A percentile compares a stretch with the other conserved stretches of the same genome.
These are phyloP conservation scores for Bagarius yarrelli DNA, from an alignment of 2,113 vertebrate species.

Conservation along the genomic window DNA sequence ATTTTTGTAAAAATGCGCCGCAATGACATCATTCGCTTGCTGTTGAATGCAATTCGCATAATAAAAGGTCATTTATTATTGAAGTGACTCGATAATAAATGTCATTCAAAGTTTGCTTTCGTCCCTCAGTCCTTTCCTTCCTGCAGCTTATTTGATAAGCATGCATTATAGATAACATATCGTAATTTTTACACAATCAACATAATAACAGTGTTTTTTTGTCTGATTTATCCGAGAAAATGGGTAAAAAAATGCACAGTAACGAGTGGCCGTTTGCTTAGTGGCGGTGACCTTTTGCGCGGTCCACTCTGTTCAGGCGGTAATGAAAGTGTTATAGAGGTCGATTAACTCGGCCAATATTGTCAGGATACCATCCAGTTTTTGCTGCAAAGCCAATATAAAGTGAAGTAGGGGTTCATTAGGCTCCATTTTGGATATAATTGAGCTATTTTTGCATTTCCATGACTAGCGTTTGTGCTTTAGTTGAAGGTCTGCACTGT, in stretches of 20 bases:
- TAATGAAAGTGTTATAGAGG: constrained; percentile 72
- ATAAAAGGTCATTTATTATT: constrained; percentile 35
- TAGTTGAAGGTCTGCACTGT: background rate
- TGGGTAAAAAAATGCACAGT: constrained; percentile 19
- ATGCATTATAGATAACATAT: constrained; percentile 20
- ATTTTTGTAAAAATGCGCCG: background rate
- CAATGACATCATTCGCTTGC: constrained; percentile 23
- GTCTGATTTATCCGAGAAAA: background rate
- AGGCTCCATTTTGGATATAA: background rate
- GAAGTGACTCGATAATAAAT: constrained; percentile 31
- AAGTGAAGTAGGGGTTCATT: constrained; percentile 39
- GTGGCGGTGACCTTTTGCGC: constrained; percentile 66
- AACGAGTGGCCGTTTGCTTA: constrained; percentile 1
- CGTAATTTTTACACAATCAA: constrained; percentile 27
- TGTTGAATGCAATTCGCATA: constrained; percentile 5
- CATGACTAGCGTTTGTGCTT: background rate
- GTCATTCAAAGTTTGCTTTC: constrained; percentile 14
- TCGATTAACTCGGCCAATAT: constrained; percentile 70
- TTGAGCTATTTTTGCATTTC: constrained; percentile 5
- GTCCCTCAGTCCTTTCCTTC: constrained; percentile 6
- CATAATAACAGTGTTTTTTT: constrained; percentile 21
- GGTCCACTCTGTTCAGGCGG: constrained; percentile 62
- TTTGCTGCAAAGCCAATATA: constrained; percentile 63
- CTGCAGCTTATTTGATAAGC: constrained; percentile 35
- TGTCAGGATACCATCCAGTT: constrained; percentile 60